phyloP scores from a whole-genome alignment of 1,140 invertebrate species.

The Copidosoma floridanum region DNA sequence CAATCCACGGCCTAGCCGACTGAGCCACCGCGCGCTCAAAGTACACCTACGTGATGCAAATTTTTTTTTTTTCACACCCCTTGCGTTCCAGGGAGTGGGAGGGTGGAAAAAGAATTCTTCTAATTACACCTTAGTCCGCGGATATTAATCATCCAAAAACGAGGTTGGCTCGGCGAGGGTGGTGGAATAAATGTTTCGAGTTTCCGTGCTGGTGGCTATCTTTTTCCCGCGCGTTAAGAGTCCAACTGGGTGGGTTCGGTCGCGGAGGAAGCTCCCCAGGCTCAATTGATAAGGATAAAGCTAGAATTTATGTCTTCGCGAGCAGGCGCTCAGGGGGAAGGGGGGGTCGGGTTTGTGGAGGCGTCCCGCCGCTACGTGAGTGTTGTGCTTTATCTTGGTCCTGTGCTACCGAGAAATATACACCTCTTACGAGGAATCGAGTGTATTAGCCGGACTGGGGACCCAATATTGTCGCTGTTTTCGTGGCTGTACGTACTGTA shows the following conservation, averaged over 20 bases:
- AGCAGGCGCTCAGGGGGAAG: no score
- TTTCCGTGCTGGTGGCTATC: conserved; percentile 11
- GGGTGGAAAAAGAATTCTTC: neutral
- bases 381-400: conserved; percentile 24
- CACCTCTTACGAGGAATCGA: no score
- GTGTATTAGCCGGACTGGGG: no score
- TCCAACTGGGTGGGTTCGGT: conserved; percentile 4
- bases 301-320: conserved; percentile 24
- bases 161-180: neutral
- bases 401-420: no score
- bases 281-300: conserved; percentile 29
- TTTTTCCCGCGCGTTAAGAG: conserved; percentile 16
- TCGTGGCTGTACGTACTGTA: neutral
- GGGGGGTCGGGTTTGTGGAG: no score
- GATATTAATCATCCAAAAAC: conserved; percentile 26
- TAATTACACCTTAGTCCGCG: conserved; percentile 8
- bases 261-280: no score
- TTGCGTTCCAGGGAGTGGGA: neutral
- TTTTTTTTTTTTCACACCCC: neutral
- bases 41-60: no score
- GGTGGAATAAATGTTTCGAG: conserved; percentile 19
- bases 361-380: conserved; percentile 16
- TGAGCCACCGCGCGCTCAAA: no score
- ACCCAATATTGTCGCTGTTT: neutral
- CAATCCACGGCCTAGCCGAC: no score